Conservation (phyloP, 2,888 invertebrate genomes). For the Dorcus hopei region DNA sequence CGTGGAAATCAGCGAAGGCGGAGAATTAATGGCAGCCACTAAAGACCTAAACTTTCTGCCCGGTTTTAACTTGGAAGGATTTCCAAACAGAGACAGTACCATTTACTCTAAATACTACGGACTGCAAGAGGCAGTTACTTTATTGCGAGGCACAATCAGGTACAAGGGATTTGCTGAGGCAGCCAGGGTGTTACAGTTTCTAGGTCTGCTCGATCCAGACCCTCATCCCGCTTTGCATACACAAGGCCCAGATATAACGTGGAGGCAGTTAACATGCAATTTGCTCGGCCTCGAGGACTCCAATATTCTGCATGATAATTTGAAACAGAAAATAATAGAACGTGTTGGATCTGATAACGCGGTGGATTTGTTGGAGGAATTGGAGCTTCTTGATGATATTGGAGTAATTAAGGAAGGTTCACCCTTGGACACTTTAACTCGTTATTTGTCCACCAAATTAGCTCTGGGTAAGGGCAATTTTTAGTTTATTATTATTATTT, state of each 20-base stretch:
- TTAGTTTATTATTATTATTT: too few species aligned
- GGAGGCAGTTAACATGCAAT: slow-evolving; percentile 84
- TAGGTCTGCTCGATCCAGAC: slow-evolving; percentile 84
- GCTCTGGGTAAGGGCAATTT: slow-evolving; percentile 61
- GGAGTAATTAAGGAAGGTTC: slow-evolving; percentile 78
- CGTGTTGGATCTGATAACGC: slow-evolving; percentile 69
- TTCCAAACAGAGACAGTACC: slow-evolving; percentile 94
- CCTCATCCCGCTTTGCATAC: slow-evolving; percentile 89
- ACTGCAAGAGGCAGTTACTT: slow-evolving; percentile 80
- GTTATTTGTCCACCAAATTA: slow-evolving; percentile 80
- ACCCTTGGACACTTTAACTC: slow-evolving; percentile 90
- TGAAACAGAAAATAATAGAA: slow-evolving; percentile 80
- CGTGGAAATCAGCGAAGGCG: slow-evolving; percentile 85
- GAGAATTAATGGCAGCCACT: slow-evolving; percentile 81
- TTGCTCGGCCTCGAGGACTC: slow-evolving; percentile 78
- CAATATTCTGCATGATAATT: slow-evolving; percentile 90
- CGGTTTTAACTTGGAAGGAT: slow-evolving; percentile 94
- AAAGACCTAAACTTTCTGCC: slow-evolving; percentile 86
- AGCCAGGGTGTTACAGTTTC: slow-evolving; percentile 78
- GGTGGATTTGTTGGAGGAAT: slow-evolving; percentile 73
- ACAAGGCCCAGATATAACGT: slow-evolving; percentile 92
- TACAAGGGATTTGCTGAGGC: slow-evolving; percentile 79
- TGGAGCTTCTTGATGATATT: slow-evolving; percentile 85
- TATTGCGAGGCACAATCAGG: slow-evolving; percentile 85
- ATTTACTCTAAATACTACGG: slow-evolving; percentile 85